Base-by-base conservation (phyloP, 2,113 vertebrate genomes). In the Amphiprion percula region DNA sequence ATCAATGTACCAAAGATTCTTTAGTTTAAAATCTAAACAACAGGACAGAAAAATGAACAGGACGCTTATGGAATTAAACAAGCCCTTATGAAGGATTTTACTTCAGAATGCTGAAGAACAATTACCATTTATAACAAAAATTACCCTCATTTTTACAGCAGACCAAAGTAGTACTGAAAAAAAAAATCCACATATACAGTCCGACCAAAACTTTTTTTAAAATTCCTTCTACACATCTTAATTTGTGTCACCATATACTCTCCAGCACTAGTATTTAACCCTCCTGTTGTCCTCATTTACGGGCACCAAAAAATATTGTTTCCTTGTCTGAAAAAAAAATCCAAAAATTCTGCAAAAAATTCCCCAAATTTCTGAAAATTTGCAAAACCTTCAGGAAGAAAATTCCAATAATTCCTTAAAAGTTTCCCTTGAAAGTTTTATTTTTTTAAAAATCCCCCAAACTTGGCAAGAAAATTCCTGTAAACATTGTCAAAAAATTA, bases 1-100 rank as follows among this genome's bases (percentile, higher is more conserved):
- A 41, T 12, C 9, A 12, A 41, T 1, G 39, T 12, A 10, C 0
- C 9, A 41, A 41, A 2, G 8, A 41, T 41, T 41, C 39, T 30
- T 30, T 30, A 41, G 39, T 30, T 37, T 10, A 28, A 49, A 49
- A 64, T 61, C 58, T 9, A 76, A 81, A 84, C 37, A 58, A 74
- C 4, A 52, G 17, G 30, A 59, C 63, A 76, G 28, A 60, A 70
- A 71, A 61, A 50, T 11, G 0, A 49, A 56, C 19, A 19, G 39
- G 10, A 66, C 41, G 3, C 5, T 75, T 76, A 10, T 79, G 6
- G 8, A 64, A 21, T 90, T 90, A 86, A 89, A 79, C 87, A 26
- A 65, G 37, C 26, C 63, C 21, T 47, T 52, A 47, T 39, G 10
- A 47, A 67, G n/a, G 16, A 71, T 62, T 70, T 21, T 53, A 37